Conservation (phyloP, 1,140 invertebrate species). For the Trachymyrmex septentrionalis region DNA sequence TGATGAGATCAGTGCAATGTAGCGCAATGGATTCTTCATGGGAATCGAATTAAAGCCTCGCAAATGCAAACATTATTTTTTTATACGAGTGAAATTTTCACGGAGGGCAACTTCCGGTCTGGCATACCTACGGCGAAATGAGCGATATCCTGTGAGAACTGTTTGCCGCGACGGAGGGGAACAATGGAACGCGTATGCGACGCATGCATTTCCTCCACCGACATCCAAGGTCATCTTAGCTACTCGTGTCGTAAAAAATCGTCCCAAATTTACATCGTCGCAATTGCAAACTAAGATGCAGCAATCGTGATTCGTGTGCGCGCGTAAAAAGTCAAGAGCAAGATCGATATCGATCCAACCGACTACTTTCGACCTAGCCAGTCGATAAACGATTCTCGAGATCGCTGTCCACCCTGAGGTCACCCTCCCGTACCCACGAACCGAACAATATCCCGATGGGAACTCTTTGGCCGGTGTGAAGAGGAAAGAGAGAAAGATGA, state of each 20-base stretch:
- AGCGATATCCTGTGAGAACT: constrained; percentile 58
- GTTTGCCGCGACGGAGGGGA: constrained; percentile 13
- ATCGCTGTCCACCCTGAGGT: constrained; percentile 77
- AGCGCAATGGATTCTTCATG: not conserved
- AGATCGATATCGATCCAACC: constrained; percentile 70
- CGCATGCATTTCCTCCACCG: constrained; percentile 29
- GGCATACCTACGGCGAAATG: constrained; percentile 23
- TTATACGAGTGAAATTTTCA: constrained; percentile 29
- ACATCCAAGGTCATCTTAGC: constrained; percentile 37
- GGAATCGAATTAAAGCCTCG: not conserved
- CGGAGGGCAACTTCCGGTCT: constrained; percentile 57
- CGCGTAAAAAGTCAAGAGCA: constrained; percentile 28
- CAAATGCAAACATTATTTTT: constrained; percentile 1
- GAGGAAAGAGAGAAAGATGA: constrained; percentile 49
- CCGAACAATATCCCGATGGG: constrained; percentile 77
- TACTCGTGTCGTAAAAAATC: constrained; percentile 19
- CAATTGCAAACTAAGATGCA: no score
- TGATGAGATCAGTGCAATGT: not conserved
- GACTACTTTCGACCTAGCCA: constrained; percentile 67
- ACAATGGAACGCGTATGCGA: constrained; percentile 36
- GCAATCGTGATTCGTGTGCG: not conserved
- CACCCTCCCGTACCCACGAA: constrained; percentile 68
- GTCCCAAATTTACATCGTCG: constrained; percentile 16
- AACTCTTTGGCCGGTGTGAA: constrained; percentile 70
- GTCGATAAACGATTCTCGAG: constrained; percentile 74